A percentile compares a stretch with the other conserved stretches of the same genome.
Evolutionary conservation across 2,888 invertebrate species (phyloP).

Genomic region (Dicyrtomina minuta): DNA sequence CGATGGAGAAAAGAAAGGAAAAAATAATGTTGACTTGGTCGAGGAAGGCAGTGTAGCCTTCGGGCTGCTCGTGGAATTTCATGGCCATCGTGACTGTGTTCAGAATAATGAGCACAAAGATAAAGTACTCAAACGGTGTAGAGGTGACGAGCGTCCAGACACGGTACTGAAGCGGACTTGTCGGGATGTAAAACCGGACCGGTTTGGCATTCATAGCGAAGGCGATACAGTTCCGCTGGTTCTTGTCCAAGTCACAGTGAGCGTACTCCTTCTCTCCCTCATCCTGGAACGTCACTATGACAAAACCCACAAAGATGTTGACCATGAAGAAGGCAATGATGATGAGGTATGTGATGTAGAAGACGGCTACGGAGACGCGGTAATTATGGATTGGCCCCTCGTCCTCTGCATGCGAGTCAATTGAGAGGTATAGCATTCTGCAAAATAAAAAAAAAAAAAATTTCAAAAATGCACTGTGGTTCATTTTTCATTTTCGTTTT

Average conservation of each 20-base stretch:
- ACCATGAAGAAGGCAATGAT: conserved; percentile 69
- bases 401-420: conserved; percentile 63
- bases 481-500: no score
- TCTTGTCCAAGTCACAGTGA: conserved; percentile 67
- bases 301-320: conserved; percentile 68
- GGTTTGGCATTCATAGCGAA: conserved; percentile 66
- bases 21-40: conserved; percentile 65
- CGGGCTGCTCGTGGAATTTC: conserved; percentile 61
- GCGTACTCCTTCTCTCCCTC: conserved; percentile 67
- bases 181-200: conserved; percentile 64
- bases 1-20: conserved; percentile 64
- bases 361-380: conserved; percentile 58
- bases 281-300: conserved; percentile 66
- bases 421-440: conserved; percentile 64
- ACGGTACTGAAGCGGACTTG: conserved; percentile 61
- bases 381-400: conserved; percentile 63
- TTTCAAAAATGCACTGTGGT: no score
- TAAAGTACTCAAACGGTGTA: conserved; percentile 64
- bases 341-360: conserved; percentile 63
- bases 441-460: conserved; percentile 22
- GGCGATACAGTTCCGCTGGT: conserved; percentile 64
- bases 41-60: conserved; percentile 59
- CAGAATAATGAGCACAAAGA: conserved; percentile 64
- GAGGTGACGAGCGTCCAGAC: conserved; percentile 68
- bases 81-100: conserved; percentile 64